Conservation (phyloP, 2,113 vertebrate genomes). For the Pelodiscus sinensis region DNA sequence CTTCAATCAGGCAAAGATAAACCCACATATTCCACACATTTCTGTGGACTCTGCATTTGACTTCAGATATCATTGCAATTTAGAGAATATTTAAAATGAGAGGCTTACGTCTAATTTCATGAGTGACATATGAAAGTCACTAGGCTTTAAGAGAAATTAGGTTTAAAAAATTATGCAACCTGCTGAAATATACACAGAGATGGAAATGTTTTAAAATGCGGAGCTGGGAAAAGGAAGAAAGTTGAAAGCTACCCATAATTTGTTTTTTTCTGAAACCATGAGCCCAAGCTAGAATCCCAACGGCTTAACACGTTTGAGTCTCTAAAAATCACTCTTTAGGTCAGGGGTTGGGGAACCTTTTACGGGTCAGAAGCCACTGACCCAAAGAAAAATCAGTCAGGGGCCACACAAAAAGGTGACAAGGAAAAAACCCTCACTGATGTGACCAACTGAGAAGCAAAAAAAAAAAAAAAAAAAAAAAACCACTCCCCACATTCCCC, state of each 20-base stretch:
- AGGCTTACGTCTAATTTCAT: background rate
- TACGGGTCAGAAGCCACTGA: too few species aligned
- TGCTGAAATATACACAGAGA: background rate
- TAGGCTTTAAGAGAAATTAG: background rate
- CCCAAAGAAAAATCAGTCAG: too few species aligned
- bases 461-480: too few species aligned
- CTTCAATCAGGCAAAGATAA: background rate
- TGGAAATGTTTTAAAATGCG: accelerated
- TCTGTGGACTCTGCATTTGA: background rate
- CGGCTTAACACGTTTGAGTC: background rate
- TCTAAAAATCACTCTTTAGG: background rate
- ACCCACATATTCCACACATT: background rate
- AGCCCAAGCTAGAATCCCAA: background rate
- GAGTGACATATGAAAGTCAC: background rate
- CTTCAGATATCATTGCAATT: background rate
- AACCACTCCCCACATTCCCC: too few species aligned
- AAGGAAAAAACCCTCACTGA: too few species aligned
- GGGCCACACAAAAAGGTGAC: too few species aligned
- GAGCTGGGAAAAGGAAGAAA: background rate
- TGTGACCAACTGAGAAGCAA: too few species aligned
- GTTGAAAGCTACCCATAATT: background rate
- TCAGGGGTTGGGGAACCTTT: too few species aligned
- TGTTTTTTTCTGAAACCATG: background rate
- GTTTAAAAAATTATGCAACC: background rate
- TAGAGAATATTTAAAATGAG: background rate